Conservation (phyloP, 1,140 invertebrate genomes). For the Theocolax elegans region DNA sequence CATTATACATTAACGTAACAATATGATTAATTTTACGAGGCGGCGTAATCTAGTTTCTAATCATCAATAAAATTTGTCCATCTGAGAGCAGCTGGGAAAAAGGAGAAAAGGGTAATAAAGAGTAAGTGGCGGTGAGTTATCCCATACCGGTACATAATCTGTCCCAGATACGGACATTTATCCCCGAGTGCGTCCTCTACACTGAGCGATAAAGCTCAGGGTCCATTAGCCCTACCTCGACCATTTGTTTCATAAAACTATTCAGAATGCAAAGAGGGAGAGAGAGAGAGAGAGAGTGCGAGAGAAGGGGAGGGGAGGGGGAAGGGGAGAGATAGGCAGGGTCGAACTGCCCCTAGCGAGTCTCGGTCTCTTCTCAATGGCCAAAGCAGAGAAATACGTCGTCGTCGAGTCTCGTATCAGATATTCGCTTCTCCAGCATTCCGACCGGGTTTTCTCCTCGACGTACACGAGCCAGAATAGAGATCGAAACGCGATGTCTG, state of each 20-base stretch:
- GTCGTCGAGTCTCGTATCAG: background rate
- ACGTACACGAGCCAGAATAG: slow-evolving; percentile 27
- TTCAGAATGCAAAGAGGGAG: no score
- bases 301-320: no score
- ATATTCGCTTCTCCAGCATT: background rate
- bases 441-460: no score
- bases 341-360: background rate
- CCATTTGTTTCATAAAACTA: slow-evolving; percentile 15
- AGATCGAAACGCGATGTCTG: slow-evolving; percentile 46
- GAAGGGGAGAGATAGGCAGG: no score
- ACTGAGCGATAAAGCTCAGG: background rate
- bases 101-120: background rate
- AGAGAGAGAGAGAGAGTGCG: no score
- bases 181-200: background rate
- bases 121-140: background rate
- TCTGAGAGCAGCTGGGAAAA: background rate
- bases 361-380: background rate
- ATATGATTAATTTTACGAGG: no score
- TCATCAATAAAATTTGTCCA: no score
- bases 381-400: background rate
- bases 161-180: background rate
- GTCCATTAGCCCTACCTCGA: background rate
- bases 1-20: no score
- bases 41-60: no score
- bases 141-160: slow-evolving; percentile 13